phyloP scores from a whole-genome alignment of 2,888 invertebrate species.

The Caenorhabditis sulstoni region DNA sequence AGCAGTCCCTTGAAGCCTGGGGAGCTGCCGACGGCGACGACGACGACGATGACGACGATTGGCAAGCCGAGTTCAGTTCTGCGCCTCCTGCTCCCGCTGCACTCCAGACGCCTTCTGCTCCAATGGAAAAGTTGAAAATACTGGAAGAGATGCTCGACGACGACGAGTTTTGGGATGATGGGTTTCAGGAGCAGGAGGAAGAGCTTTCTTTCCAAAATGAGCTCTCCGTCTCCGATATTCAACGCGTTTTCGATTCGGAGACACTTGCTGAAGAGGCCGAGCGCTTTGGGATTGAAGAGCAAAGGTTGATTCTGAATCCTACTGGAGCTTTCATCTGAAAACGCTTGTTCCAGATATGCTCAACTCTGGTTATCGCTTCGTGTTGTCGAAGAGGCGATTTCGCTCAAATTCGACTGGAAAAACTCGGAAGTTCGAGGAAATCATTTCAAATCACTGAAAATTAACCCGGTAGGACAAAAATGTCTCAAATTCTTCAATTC shows the following conservation, averaged over 20 bases:
- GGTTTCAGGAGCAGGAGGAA: slow-evolving; percentile 23
- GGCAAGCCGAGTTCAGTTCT: slow-evolving; percentile 51
- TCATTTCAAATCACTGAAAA: slow-evolving; percentile 57
- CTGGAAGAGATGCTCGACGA: slow-evolving; percentile 51
- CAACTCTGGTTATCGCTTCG: slow-evolving; percentile 70
- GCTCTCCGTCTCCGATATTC: slow-evolving; percentile 19
- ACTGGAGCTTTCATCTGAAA: no score
- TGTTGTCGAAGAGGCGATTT: slow-evolving; percentile 73
- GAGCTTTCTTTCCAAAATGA: slow-evolving; percentile 4
- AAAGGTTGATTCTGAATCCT: neutral
- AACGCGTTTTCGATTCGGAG: slow-evolving; percentile 25
- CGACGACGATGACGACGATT: slow-evolving; percentile 30
- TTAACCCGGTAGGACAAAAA: slow-evolving; percentile 54
- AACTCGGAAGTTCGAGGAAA: slow-evolving; percentile 56
- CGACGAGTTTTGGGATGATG: slow-evolving; percentile 45
- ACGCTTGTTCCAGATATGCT: slow-evolving; percentile 14
- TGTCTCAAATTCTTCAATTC: neutral
- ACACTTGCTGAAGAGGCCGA: slow-evolving; percentile 1
- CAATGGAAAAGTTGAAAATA: slow-evolving; percentile 15
- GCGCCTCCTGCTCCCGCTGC: slow-evolving; percentile 15
- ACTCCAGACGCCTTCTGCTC: neutral
- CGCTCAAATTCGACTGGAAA: slow-evolving; percentile 73
- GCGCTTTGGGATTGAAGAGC: slow-evolving; percentile 9
- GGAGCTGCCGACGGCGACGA: slow-evolving; percentile 32
- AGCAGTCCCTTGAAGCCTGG: slow-evolving; percentile 50